Evolutionary conservation across 1,140 invertebrate genomes (phyloP), one percentile per base, ranked within the genome.

Genomic region (Schmidtea mediterranea): DNA sequence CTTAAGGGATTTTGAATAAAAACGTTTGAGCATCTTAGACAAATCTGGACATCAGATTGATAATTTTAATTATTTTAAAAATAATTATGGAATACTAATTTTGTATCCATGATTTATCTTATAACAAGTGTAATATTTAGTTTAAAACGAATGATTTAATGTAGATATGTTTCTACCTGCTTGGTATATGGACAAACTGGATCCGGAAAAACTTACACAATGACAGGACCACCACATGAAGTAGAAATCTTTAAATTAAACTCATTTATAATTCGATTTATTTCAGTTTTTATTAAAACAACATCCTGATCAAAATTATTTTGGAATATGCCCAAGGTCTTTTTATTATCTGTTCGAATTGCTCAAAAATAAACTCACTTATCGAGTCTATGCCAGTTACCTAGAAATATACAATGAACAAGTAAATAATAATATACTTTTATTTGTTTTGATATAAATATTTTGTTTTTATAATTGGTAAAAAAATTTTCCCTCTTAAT

Each of bases 111-210:
- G n/a, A n/a, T n/a, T n/a, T n/a, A n/a, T n/a, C n/a, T n/a, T n/a
- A n/a, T n/a, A n/a, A n/a, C n/a, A n/a, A n/a, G n/a, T n/a, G n/a
- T n/a, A n/a, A n/a, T n/a, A n/a, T n/a, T n/a, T n/a, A n/a, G n/a
- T n/a, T n/a, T n/a, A n/a, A n/a, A n/a, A n/a, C n/a, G n/a, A n/a
- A n/a, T n/a, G n/a, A 46, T 19, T 36, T 32, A 51, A 52, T 56
- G 9, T 50, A 66, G 63, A 19, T 67, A 61, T 56, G 55, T 59
- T 2, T 65, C 62, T 40, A 90, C 86, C 18, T 87, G 82, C 6
- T 57, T 67, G 45, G 63, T 63, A 2, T 67, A 63, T 57, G 65
- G 65, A 24, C 65, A 67, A 51, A 67, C 65, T 19, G 63, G 63
- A 16, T 63, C 61, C 41, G 65, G 65, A 1, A 67, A 67, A 56